Conservation (phyloP, 2,797 vertebrate genomes). For the Toxotes lorentzi region DNA sequence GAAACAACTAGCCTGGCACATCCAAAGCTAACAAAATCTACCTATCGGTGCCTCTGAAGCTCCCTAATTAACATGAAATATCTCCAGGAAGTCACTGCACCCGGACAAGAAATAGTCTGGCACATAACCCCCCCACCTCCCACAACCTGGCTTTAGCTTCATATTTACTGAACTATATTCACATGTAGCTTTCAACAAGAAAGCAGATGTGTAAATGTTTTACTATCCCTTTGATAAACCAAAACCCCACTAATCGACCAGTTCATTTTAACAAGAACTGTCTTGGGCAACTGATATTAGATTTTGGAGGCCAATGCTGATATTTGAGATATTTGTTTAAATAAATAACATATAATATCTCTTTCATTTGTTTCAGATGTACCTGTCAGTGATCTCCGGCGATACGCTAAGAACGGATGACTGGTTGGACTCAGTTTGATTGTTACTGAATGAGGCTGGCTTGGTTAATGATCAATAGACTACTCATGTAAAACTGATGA, state of each 20-base stretch:
- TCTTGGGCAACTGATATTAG: neutral
- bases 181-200: neutral
- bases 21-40: neutral
- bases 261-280: neutral
- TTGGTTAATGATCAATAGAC: conserved; percentile 51
- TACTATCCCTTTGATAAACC: neutral
- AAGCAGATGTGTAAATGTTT: neutral
- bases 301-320: neutral
- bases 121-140: neutral
- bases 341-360: neutral
- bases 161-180: neutral
- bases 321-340: conserved; percentile 2
- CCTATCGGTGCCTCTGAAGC: neutral
- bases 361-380: no score
- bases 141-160: neutral
- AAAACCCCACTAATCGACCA: neutral
- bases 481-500: conserved; percentile 13
- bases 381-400: no score
- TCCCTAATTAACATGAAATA: neutral
- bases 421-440: neutral
- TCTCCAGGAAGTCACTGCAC: neutral
- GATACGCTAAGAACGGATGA: neutral
- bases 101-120: neutral
- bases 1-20: neutral
- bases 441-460: conserved; percentile 1